Evolutionary conservation across 1,140 invertebrate species (phyloP).

Genomic region (Gryon sp.): DNA sequence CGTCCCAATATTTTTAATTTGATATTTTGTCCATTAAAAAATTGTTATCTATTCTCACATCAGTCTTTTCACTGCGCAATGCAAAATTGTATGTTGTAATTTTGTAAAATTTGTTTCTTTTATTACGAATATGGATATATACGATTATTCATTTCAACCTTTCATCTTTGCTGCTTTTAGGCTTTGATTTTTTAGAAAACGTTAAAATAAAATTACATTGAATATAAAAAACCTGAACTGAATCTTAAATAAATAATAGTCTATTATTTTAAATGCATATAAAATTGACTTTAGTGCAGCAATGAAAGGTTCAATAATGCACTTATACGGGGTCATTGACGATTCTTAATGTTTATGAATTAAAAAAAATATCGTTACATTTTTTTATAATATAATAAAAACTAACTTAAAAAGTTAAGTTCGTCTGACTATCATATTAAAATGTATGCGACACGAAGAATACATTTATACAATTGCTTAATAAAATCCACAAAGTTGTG

Average conservation of each 20-base stretch:
- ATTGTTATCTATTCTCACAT: slow-evolving; percentile 56
- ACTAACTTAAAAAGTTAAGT: slow-evolving; percentile 9
- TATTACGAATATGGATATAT: slow-evolving; percentile 25
- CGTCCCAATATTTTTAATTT: no score
- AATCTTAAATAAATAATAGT: not conserved
- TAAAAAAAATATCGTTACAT: slow-evolving; percentile 42
- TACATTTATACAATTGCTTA: slow-evolving; percentile 36
- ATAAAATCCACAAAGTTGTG: slow-evolving; percentile 21
- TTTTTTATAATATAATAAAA: slow-evolving; percentile 15
- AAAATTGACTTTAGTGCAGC: slow-evolving; percentile 34
- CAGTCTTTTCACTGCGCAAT: slow-evolving; percentile 57
- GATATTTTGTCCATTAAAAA: slow-evolving; percentile 45
- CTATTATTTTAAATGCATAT: not conserved
- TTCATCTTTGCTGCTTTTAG: slow-evolving; percentile 39
- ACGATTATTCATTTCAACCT: slow-evolving; percentile 38
- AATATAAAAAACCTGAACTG: not conserved
- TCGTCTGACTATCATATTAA: slow-evolving; percentile 18
- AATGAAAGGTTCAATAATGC: slow-evolving; percentile 56
- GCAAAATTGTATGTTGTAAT: slow-evolving; percentile 42
- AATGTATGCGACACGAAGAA: slow-evolving; percentile 24
- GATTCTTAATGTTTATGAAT: slow-evolving; percentile 9
- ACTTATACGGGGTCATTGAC: slow-evolving; percentile 50
- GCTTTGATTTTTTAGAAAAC: not conserved
- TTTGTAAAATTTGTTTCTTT: not conserved
- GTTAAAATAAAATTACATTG: not conserved